Conservation (phyloP, 1,140 invertebrate genomes). For the Drosophila kanapiae region DNA sequence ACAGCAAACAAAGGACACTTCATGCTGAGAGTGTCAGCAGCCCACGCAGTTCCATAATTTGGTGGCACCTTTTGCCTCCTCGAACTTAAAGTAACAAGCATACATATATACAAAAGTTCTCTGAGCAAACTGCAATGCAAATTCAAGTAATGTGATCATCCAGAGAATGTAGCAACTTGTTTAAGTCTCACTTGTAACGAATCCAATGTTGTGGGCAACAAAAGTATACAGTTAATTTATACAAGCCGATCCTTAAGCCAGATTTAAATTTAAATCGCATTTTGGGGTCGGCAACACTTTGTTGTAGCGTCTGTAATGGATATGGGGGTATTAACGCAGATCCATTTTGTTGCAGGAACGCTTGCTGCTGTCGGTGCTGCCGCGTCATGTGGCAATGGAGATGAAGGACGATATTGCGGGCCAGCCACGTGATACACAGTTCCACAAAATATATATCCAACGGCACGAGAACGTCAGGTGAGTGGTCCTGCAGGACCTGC, state of each 20-base stretch:
- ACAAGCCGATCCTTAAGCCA: neutral
- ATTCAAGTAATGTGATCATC: neutral
- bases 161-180: neutral
- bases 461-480: slow-evolving; percentile 98
- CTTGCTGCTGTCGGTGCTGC: slow-evolving; percentile 95
- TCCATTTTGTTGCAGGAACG: slow-evolving; percentile 89
- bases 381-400: slow-evolving; percentile 97
- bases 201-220: neutral
- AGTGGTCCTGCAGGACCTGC: slow-evolving; percentile 46
- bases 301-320: slow-evolving; percentile 17
- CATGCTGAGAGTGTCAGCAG: slow-evolving; percentile 8
- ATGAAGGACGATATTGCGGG: slow-evolving; percentile 98
- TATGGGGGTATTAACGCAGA: slow-evolving; percentile 28
- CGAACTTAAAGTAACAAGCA: neutral
- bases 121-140: neutral
- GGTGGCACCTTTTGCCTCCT: slow-evolving; percentile 25
- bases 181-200: neutral
- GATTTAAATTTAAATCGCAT: slow-evolving; percentile 27
- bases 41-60: slow-evolving; percentile 45
- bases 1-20: slow-evolving; percentile 8
- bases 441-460: slow-evolving; percentile 99
- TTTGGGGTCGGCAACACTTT: slow-evolving; percentile 7
- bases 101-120: neutral
- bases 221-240: slow-evolving; percentile 7
- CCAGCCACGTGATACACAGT: slow-evolving; percentile 95